Percentiles rank a stretch among this genome's conserved stretches.
Evolutionary conservation across 2,888 invertebrate genomes (phyloP).

Genomic region (Seira sanloemensis): DNA sequence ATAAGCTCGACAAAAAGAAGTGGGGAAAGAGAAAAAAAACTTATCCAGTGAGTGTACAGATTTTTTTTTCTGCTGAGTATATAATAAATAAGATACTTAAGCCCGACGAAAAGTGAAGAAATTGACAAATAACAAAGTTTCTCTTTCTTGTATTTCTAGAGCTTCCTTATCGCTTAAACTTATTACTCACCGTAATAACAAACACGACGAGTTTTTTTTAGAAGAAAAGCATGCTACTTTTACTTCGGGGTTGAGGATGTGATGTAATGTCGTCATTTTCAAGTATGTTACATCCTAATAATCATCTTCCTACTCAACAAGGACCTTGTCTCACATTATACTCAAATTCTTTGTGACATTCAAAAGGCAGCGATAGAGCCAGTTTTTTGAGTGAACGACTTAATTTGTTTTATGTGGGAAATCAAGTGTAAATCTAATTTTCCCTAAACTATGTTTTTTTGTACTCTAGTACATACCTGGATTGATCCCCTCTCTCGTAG

Average conservation of each 20-base stretch:
- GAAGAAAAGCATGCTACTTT: no score
- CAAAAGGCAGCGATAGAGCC: not conserved
- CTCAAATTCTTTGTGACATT: constrained; percentile 2
- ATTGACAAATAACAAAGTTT: constrained; percentile 12
- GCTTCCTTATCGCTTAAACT: constrained; percentile 48
- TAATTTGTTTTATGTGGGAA: constrained; percentile 19
- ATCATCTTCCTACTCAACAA: constrained; percentile 11
- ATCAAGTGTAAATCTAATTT: constrained; percentile 48
- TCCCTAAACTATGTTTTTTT: not conserved
- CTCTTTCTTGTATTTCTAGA: not conserved
- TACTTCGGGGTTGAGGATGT: constrained; percentile 2
- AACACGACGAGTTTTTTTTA: not conserved
- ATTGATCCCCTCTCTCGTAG: not conserved
- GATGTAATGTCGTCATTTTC: constrained; percentile 14
- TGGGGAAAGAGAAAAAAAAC: not conserved
- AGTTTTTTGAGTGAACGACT: constrained; percentile 20
- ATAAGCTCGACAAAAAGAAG: constrained; percentile 16
- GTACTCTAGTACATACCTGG: not conserved
- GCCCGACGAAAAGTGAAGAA: constrained; percentile 10
- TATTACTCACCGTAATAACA: constrained; percentile 17
- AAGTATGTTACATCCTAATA: constrained; percentile 12
- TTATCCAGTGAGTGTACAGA: constrained; percentile 6
- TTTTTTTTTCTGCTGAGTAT: constrained; percentile 20
- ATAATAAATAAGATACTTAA: constrained; percentile 20
- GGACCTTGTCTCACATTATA: not conserved